Evolutionary conservation across 2,797 vertebrate genomes (phyloP), one percentile per base, ranked within the genome.

Genomic region (Ciconia nigra): DNA sequence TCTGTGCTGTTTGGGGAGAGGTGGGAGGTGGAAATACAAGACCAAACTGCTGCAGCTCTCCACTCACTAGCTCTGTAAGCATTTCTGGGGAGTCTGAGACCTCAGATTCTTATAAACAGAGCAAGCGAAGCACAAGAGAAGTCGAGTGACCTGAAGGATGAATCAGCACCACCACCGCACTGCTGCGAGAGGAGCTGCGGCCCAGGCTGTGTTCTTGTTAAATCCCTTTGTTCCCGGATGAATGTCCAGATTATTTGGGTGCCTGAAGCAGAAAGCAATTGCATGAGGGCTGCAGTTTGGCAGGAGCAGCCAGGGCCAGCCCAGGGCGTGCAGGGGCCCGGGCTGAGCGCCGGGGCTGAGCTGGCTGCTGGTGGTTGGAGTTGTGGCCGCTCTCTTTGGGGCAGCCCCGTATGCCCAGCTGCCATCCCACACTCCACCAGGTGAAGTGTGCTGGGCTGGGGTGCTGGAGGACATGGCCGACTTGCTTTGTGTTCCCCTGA

Each of bases 1-100:
- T 1, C 57, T 2, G 20, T 0, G 0, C 41, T n/a, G 19, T 17
- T 10, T 3, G 42, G 15, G 12, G 3, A 41, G 25, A 25, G 13
- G 7, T 29, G 41, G 57, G 83, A 44, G 46, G 20, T 28, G 54
- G 54, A 24, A 12, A 8, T 5, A 0, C 2, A 2, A 1, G 21
- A 2, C 25, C 0, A 6, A n/a, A 18, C 80, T 76, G 31, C 62
- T 62, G 18, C 69, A 25, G 42, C 3, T 8, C 18, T 29, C 51
- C 29, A 31, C 15, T 47, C 7, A 0, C 10, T 4, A 4, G 54
- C 39, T 54, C 58, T 9, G 3, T 3, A 2, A 39, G 59, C 1
- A 0, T 9, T n/a, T 17, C 4, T 3, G 10, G 31, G 57, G 22
- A 59, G 13, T 4, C 25, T 59, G 33, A 44, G 71, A 26, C 52